Base-by-base conservation (phyloP, 2,888 invertebrate genomes). In the Macrosiphum euphorbiae region DNA sequence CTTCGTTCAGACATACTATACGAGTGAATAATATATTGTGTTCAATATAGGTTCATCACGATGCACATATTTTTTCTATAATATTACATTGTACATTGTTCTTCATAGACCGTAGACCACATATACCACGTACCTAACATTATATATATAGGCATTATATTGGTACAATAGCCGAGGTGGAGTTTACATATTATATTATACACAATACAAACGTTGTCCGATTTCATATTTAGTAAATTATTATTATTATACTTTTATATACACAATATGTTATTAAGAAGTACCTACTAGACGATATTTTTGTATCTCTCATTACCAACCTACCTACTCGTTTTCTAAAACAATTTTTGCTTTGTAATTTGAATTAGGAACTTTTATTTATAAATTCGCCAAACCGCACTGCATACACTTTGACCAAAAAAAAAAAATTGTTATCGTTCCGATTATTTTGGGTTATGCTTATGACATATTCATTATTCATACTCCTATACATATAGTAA, bases 181-280 rank as follows among this genome's bases (percentile, higher is more conserved):
- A 78, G 78, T 78, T 78, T 78, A 78, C 78, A 78, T 78, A 20
- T 78, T 41, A 78, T n/a, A 67, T 67, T 67, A n/a, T 67, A 35
- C n/a, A 67, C 78, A 78, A 78, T 78, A 20, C 35, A 35, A 78
- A 35, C 78, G 35, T 78, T 78, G 78, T 78, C 78, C 20, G 35
- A 78, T 78, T 35, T 78, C 78, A 35, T 35, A 78, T 35, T 78
- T 35, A 78, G 35, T 35, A 55, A 78, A 78, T 78, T 78, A 78
- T 20, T 20, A 10, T 10, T 78, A 35, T 35, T 78, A 35, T 78
- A 35, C 55, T 20, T 35, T 26, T 58, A 44, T 35, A 78, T 35
- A 78, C 20, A 78, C 78, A 78, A 78, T 78, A 78, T 78, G 35
- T 78, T 78, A 78, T 20, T 35, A 67, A 67, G n/a, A 67, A 67